phyloP scores from a whole-genome alignment of 2,113 vertebrate genomes.

The Athene noctua region DNA sequence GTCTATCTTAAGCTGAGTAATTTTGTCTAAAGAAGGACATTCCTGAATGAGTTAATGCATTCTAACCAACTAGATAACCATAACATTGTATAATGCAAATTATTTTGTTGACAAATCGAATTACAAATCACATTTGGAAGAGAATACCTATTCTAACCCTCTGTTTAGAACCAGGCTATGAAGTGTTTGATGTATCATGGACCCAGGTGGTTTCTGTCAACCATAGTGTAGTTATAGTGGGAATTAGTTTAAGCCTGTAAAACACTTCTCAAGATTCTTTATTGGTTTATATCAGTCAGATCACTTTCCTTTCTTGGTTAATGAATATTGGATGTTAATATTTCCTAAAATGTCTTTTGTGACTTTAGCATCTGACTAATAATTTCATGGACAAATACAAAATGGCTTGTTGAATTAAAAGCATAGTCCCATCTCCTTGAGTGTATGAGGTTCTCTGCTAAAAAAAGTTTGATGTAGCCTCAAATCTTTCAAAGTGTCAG shows the following conservation, averaged over 20 bases:
- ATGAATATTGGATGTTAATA: neutral
- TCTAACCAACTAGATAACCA: neutral
- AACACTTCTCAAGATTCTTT: neutral
- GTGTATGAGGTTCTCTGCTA: neutral
- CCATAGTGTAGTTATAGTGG: neutral
- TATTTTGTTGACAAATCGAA: neutral
- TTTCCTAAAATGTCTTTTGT: neutral
- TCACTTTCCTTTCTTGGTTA: neutral
- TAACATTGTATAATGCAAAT: neutral
- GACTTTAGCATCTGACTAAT: neutral
- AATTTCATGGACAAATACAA: neutral
- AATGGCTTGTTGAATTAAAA: neutral
- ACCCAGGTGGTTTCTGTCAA: neutral
- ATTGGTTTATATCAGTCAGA: neutral
- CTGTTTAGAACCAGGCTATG: neutral
- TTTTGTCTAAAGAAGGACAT: neutral
- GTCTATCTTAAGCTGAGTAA: neutral
- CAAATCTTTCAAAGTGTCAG: neutral
- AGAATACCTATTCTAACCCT: neutral
- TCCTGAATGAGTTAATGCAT: neutral
- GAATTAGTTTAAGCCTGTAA: neutral
- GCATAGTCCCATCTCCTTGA: neutral
- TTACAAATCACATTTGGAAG: neutral
- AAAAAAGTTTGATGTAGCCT: neutral
- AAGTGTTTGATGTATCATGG: neutral